A percentile compares a stretch with the other conserved stretches of the same genome.
phyloP scores from a whole-genome alignment of 1,140 invertebrate species.

The Zaprionus davidi region DNA sequence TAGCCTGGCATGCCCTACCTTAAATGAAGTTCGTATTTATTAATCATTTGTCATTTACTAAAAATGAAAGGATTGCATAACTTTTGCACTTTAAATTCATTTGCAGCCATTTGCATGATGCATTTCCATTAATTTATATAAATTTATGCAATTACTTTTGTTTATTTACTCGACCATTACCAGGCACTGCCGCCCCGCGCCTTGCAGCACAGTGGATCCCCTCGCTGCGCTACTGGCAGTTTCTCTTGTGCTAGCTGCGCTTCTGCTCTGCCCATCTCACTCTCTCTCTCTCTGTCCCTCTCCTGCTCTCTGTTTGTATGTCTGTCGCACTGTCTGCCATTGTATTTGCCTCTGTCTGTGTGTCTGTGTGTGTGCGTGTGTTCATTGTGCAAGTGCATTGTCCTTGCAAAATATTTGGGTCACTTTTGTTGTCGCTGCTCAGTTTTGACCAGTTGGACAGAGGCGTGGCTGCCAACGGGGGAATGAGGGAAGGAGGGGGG shows the following conservation, averaged over 20 bases:
- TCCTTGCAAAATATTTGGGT: conserved; percentile 81
- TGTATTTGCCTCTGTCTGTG: conserved; percentile 2
- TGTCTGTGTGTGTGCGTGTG: conserved; percentile 34
- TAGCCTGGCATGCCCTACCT: not conserved
- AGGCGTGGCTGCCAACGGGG: not conserved
- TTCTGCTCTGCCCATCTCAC: conserved; percentile 32
- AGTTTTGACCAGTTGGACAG: conserved; percentile 46
- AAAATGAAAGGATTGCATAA: conserved; percentile 46
- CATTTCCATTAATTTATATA: conserved; percentile 81
- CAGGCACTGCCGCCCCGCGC: not conserved
- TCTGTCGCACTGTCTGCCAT: conserved; percentile 8
- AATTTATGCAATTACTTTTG: conserved; percentile 82
- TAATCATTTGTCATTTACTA: conserved; percentile 14
- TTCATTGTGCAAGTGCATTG: conserved; percentile 77
- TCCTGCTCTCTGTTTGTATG: conserved; percentile 12
- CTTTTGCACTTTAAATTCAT: conserved; percentile 72
- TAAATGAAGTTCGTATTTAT: conserved; percentile 19
- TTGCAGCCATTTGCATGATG: conserved; percentile 67
- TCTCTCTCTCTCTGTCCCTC: conserved; percentile 23
- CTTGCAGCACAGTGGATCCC: not conserved
- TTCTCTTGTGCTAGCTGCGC: too few species aligned
- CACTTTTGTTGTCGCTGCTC: conserved; percentile 77
- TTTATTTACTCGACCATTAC: conserved; percentile 75
- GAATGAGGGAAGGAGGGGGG: not conserved
- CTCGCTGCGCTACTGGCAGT: conserved; percentile 17